Evolutionary conservation across 2,113 vertebrate genomes (phyloP), one percentile per base, ranked within the genome.

Genomic region (Pelodiscus sinensis): DNA sequence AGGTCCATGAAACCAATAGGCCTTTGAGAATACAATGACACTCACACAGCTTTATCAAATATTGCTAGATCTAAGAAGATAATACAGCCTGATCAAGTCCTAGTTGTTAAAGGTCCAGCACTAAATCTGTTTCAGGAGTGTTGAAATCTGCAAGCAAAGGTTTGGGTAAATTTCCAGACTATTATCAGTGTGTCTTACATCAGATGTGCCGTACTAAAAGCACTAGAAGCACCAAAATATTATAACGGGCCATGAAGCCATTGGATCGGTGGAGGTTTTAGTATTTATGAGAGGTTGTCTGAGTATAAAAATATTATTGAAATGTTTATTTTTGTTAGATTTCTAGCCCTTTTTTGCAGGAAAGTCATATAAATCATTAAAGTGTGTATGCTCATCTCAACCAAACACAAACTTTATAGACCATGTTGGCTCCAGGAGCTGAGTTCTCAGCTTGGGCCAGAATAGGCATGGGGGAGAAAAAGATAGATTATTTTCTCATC

Each of bases 11-110:
- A 97, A 92, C 9, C 38, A 81, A 27, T 87, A 71, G 35, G 91
- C n/a, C 50, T 89, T 89, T 93, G 15, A 82, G 77, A 95, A 96
- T 88, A 11, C 86, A 89, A 86, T 86, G 35, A 95, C 55, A 56
- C 62, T 96, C 65, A 95, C 4, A 89, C 1, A 93, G 31, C 1
- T 27, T 95, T 44, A 92, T 92, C 50, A 91, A 91, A 44, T 9
- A 82, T 65, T 95, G 35, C 24, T 79, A 82, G 35, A 77, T 38
- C 2, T 73, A 88, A 93, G 35, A 93, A 29, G 21, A 82, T 81
- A 95, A 95, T 89, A 82, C 44, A 86, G 58, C 4, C 51, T 86
- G 44, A 79, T 68, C 52, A 96, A 94, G 93, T 79, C 87, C 4
- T 2, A 51, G 15, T n/a, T 87, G 90, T 94, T 73, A 3, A 50